Evolutionary conservation across 2,113 vertebrate genomes (phyloP), one percentile per base, ranked within the genome.

Genomic region (Prietella phreatophila): DNA sequence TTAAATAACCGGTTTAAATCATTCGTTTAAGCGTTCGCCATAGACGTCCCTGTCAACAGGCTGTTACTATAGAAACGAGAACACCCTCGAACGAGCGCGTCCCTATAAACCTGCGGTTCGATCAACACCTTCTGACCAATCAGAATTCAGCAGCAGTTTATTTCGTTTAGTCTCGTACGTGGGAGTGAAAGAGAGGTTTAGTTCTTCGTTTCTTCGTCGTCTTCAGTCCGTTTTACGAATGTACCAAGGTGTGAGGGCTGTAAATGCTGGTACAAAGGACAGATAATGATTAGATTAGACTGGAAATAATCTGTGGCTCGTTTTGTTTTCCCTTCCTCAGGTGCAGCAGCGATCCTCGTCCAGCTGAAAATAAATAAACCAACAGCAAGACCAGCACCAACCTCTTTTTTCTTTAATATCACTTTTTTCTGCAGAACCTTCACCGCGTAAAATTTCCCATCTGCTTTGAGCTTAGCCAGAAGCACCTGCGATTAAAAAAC

Each of bases 391-490:
- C 30, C 42, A 25, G 36, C 17, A 81, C 87, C 15, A 65, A 99
- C 98, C 97, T 99, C 98, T 91, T 99, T 98, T 86, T 97, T 97
- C 96, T 99, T 99, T 79, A 99, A 94, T 84, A 99, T 97, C 55
- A 97, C 96, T 93, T 99, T 99, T 94, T 99, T 99, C 93, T 99
- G 97, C 89, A 99, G 94, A 90, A 99, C 98, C 92, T 99, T 99
- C 78, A 99, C 96, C 0, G 98, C 98, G 1, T 99, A 99, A 92
- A 98, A 99, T 7, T 92, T 97, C 73, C 95, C 96, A 0, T 99
- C 97, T 0, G 96, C 96, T 93, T 98, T 99, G 87, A 93, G 96
- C 89, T 99, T 99, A 86, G 98, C 97, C 87, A 99, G 94, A 22
- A 99, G 96, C 78, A 99, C 98, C 98, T 99, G 94, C 90, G n/a